phyloP scores from a whole-genome alignment of 2,888 invertebrate species.

The Epicampocera succincta region DNA sequence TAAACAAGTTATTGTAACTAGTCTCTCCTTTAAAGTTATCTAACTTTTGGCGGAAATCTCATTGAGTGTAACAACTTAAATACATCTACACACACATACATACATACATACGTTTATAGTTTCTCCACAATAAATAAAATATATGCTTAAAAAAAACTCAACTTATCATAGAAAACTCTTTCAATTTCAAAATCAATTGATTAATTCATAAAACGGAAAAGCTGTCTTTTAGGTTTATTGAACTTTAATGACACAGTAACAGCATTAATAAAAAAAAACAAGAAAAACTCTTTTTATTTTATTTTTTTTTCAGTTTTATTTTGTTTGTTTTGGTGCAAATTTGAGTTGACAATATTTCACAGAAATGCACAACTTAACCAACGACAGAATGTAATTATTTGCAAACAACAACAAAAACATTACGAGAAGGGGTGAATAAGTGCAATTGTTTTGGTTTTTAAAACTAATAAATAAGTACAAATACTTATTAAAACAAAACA shows the following conservation, averaged over 20 bases:
- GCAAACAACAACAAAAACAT: too few relatives aligned
- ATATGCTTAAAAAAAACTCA: not conserved
- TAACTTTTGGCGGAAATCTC: slow-evolving; percentile 1
- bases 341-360: slow-evolving; percentile 1
- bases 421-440: too few relatives aligned
- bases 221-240: slow-evolving; percentile 70
- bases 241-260: slow-evolving; percentile 77
- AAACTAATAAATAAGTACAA: too few relatives aligned
- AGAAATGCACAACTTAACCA: not conserved
- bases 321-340: not conserved
- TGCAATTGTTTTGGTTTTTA: too few relatives aligned
- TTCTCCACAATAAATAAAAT: not conserved
- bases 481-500: too few relatives aligned
- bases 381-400: too few relatives aligned
- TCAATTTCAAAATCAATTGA: too few relatives aligned
- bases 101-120: not conserved
- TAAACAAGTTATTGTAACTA: slow-evolving; percentile 33
- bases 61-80: not conserved
- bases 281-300: not conserved
- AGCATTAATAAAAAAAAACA: not conserved
- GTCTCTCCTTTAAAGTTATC: slow-evolving; percentile 8
- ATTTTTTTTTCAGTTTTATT: not conserved
- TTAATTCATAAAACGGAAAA: not conserved
- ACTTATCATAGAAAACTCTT: not conserved
- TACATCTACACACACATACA: too few relatives aligned